Evolutionary conservation across 2,113 vertebrate genomes (phyloP), one percentile per base, ranked within the genome.

Genomic region (Hyla sarda): DNA sequence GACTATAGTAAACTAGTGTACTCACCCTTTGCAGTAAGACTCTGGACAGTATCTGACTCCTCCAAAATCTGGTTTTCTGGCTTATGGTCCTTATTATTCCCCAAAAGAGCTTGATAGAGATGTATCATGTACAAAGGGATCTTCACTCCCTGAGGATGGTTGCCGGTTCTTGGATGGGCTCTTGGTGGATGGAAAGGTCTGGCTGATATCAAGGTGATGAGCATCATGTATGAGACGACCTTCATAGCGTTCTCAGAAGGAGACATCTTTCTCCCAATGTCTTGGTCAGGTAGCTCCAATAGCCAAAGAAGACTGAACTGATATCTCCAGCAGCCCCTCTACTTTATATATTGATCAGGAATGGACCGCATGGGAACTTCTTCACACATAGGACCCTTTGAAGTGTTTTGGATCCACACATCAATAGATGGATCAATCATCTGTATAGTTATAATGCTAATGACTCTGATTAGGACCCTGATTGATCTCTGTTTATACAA

Each of bases 81-180:
- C 62, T 52, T 62, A 13, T 89, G 52, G 47, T 85, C 69, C 87
- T 80, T 1, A n/a, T 82, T 12, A 25, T 90, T 89, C 0, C 87
- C 87, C 72, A 30, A 90, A 89, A 94, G 92, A 60, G 93, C 90
- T 81, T 90, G 92, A 87, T 96, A 96, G 34, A 96, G 92, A 89
- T 96, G 94, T 94, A 97, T 93, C 96, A 97, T 96, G 90, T 96
- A 95, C 37, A 87, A 79, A 48, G 95, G 94, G 83, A 90, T 95
- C 54, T 88, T 89, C 82, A 83, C 88, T 19, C 65, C 84, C 34
- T 41, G 82, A 0, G 37, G 7, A 76, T 88, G 92, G 74, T 83
- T 87, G 16, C 62, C 7, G 12, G 41, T 7, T 65, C 30, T 50
- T 60, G 73, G 32, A 41, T 41, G 41, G 8, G 41, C 3, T 8